Base-by-base conservation (phyloP, 2,113 vertebrate species). In the Ictidomys tridecemlineatus region DNA sequence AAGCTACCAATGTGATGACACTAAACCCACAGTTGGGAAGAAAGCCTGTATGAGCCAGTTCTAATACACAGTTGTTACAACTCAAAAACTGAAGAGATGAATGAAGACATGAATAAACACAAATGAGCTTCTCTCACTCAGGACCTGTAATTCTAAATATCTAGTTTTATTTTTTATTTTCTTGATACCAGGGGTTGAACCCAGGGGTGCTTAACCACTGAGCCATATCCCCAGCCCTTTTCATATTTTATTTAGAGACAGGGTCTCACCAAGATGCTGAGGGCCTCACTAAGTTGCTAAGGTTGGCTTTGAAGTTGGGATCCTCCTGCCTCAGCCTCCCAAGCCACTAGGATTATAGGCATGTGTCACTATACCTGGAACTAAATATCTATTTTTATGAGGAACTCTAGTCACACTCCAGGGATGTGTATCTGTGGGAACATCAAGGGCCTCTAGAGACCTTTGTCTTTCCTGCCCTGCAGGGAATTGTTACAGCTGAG, bases 361-460 rank as follows among this genome's bases (percentile, higher is more conserved):
- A 0, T 24, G 56, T 22, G 20, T 6, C 56, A 58, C 56, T 20
- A 8, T 22, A 17, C 7, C 20, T 22, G 20, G 56, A 1, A 58
- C 18, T 58, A 22, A 58, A 58, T 58, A 58, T 53, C 51, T 53
- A 53, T 58, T 58, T 63, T 77, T 93, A 51, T 56, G 51, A 86
- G 82, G 69, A 82, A 95, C 17, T 87, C 85, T 73, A 73, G 17
- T 85, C 76, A 69, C 28, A 56, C 85, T 84, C 37, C 28, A 79
- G 53, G 32, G 37, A 13, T 39, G 30, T 20, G 30, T 48, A 48
- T 89, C 39, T 63, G 42, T 48, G 20, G 56, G 32, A 37, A 53
- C 12, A 72, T 53, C 70, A 74, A 65, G 37, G 37, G 12, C 42
- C 51, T 4, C 32, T n/a, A 8, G 56, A 8, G 14, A 65, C 13